Evolutionary conservation across 2,113 vertebrate genomes (phyloP).

Genomic region (Aegithalos caudatus): DNA sequence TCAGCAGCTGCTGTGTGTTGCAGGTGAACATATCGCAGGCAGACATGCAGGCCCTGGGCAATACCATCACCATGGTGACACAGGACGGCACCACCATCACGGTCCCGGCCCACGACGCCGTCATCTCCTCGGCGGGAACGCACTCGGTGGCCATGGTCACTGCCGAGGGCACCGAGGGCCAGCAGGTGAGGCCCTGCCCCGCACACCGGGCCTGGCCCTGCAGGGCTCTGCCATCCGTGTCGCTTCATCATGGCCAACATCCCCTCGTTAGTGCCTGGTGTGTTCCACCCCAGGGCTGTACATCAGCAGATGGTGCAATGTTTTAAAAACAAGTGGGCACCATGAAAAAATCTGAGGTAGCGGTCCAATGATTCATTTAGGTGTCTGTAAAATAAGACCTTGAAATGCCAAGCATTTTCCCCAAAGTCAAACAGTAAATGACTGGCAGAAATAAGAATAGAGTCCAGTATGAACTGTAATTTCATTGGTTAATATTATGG

Average conservation of each 20-base stretch:
- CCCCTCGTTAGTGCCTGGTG: neutral
- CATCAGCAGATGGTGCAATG: neutral
- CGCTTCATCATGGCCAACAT: no score
- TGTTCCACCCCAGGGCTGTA: neutral
- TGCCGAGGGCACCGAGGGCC: conserved; percentile 88
- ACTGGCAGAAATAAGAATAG: neutral
- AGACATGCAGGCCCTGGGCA: conserved; percentile 92
- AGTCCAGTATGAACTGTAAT: neutral
- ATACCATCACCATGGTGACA: conserved; percentile 97
- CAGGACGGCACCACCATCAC: conserved; percentile 98
- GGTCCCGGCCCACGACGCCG: conserved; percentile 89
- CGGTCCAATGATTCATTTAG: neutral
- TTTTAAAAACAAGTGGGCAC: neutral
- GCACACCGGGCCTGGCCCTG: no score
- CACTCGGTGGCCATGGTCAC: conserved; percentile 96
- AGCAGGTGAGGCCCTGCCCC: conserved; percentile 77
- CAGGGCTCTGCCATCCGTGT: no score
- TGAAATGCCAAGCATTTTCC: neutral
- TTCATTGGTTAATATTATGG: neutral
- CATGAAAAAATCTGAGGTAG: neutral
- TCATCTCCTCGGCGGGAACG: conserved; percentile 85
- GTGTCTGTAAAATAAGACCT: neutral
- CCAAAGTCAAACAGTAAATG: neutral
- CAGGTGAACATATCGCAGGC: conserved; percentile 96
- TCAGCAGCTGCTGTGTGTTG: conserved; percentile 39